Conservation (phyloP, 1,140 invertebrate genomes). For the Tetraneura akinire region DNA sequence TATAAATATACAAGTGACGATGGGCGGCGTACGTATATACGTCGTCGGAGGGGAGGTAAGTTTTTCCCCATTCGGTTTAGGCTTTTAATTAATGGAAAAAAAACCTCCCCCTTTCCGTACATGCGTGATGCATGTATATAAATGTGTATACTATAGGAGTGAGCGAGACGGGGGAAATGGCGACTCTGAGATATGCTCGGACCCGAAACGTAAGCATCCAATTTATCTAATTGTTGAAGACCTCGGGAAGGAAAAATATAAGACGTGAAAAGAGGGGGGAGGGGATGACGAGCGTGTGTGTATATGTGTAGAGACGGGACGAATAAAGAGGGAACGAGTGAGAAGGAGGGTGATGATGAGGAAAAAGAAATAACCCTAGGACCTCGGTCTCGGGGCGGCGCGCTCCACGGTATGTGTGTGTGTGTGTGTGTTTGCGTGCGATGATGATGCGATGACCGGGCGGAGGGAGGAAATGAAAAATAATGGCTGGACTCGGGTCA, state of each 20-base stretch:
- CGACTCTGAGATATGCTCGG: constrained; percentile 45
- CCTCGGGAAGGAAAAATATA: constrained; percentile 19
- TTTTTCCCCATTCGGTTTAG: constrained; percentile 44
- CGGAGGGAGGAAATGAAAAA: constrained; percentile 29
- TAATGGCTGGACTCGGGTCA: constrained; percentile 33
- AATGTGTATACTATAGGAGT: neutral
- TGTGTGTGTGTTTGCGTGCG: neutral
- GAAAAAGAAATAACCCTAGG: constrained; percentile 18
- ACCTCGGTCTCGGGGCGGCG: neutral
- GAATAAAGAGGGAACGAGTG: neutral
- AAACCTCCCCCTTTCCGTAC: neutral
- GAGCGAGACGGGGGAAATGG: constrained; percentile 5
- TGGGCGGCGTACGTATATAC: neutral
- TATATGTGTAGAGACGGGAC: neutral
- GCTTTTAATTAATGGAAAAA: constrained; percentile 52
- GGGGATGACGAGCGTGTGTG: no score
- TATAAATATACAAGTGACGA: constrained; percentile 6
- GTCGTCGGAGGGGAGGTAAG: neutral
- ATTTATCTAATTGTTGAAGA: constrained; percentile 51
- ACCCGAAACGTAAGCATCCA: constrained; percentile 50
- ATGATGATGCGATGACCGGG: no score
- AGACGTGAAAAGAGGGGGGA: neutral
- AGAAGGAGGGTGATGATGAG: no score
- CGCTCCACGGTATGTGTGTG: neutral
- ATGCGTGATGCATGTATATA: neutral